Evolutionary conservation across 2,797 vertebrate genomes (phyloP), one percentile per base, ranked within the genome.

Genomic region (Muraenolepis orangiensis): DNA sequence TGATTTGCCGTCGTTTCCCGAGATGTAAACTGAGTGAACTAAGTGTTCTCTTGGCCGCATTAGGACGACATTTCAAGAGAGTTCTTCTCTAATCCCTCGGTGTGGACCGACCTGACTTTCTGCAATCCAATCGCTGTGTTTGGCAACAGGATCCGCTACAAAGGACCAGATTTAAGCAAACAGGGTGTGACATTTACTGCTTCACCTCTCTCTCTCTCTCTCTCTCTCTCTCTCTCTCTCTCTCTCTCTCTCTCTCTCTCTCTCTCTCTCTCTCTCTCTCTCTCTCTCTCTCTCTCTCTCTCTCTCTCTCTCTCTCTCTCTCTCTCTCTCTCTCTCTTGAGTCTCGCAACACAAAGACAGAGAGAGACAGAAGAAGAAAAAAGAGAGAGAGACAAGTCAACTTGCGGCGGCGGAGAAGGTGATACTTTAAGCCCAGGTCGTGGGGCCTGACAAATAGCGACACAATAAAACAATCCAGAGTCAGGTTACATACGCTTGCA

Each of bases 131-230:
- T 90, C 78, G 7, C 79, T 79, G 70, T 78, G 76, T 75, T 76
- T 51, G 42, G 82, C 81, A 80, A 71, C n/a, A 69, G 66, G 76
- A 29, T 75, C 74, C 81, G 81, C 77, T 74, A 78, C 85, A 57
- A 82, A 83, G 76, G 79, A 85, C 79, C 7, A n/a, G 67, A 79
- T 81, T 87, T 23, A 79, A 82, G 64, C 66, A 82, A 87, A 89
- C 84, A 86, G 81, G 79, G 78, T 87, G 85, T 88, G 86, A 90
- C 87, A 85, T 70, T 78, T 78, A 77, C 78, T 78, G 78, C 78
- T 28, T 77, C 85, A 78, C 71, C 66, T 69, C 71, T 71, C n/a
- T n/a, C n/a, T n/a, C n/a, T n/a, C n/a, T n/a, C n/a, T n/a, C n/a
- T n/a, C n/a, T n/a, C n/a, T n/a, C n/a, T n/a, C n/a, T n/a, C n/a